phyloP scores from a whole-genome alignment of 2,797 vertebrate genomes.

The Poecilia wingei region DNA sequence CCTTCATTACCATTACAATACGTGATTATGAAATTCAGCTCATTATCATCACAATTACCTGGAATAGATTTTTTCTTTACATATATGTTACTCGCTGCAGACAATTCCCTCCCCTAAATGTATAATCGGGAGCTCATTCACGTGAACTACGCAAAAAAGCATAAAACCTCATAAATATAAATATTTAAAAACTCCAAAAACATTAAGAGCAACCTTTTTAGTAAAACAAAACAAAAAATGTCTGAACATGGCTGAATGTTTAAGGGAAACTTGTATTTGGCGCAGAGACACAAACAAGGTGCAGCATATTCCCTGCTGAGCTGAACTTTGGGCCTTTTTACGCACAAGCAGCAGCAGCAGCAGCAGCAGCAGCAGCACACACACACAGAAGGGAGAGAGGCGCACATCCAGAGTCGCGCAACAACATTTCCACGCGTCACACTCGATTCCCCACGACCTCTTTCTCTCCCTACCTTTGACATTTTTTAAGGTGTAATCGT shows the following conservation, averaged over 20 bases:
- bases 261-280: neutral
- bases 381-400: neutral
- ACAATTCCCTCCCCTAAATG: neutral
- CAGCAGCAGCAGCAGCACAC: neutral
- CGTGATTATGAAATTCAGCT: constrained; percentile 76
- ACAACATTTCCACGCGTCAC: constrained; percentile 71
- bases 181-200: neutral
- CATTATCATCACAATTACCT: constrained; percentile 79
- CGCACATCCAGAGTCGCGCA: constrained; percentile 20
- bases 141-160: neutral
- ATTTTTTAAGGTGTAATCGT: constrained; percentile 78
- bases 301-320: neutral
- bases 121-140: neutral
- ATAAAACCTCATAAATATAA: neutral
- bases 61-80: constrained; percentile 42
- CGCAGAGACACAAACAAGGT: neutral
- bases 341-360: constrained; percentile 10
- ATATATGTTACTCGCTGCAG: neutral
- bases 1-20: constrained; percentile 76
- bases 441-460: constrained; percentile 52
- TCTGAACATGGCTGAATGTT: neutral
- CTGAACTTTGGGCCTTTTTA: constrained; percentile 27
- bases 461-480: constrained; percentile 62
- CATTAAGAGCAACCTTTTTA: neutral
- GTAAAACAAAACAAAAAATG: neutral